Evolutionary conservation across 1,140 invertebrate species (phyloP).

Genomic region (Rhopalosiphum padi): DNA sequence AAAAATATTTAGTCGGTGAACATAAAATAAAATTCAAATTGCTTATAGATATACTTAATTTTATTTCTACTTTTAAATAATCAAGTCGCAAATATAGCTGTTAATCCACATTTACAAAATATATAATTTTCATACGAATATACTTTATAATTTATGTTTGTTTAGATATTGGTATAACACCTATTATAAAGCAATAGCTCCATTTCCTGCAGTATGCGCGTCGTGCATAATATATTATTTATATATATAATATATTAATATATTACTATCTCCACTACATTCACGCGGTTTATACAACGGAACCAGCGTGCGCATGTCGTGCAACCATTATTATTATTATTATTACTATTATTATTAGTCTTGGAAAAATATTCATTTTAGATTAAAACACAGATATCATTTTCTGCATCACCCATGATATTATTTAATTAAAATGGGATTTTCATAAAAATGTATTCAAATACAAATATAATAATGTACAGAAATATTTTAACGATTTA

Average conservation of each 20-base stretch:
- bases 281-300: not conserved
- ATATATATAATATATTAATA: not conserved
- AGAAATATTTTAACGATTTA: not conserved
- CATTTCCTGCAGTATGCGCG: not conserved
- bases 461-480: not conserved
- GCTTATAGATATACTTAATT: not conserved
- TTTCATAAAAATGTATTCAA: not conserved
- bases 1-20: not conserved
- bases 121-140: not conserved
- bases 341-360: not conserved
- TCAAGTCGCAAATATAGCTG: not conserved
- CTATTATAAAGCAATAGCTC: not conserved
- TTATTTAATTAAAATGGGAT: not conserved
- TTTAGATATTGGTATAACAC: not conserved
- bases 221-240: not conserved
- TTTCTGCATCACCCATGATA: not conserved
- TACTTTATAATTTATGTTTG: not conserved
- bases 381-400: not conserved
- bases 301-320: not conserved
- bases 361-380: not conserved
- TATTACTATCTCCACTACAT: constrained; percentile 9
- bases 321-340: not conserved
- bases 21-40: not conserved
- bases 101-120: not conserved
- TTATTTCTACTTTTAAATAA: not conserved